Evolutionary conservation across 2,797 vertebrate species (phyloP).

Genomic region (Scyliorhinus canicula): DNA sequence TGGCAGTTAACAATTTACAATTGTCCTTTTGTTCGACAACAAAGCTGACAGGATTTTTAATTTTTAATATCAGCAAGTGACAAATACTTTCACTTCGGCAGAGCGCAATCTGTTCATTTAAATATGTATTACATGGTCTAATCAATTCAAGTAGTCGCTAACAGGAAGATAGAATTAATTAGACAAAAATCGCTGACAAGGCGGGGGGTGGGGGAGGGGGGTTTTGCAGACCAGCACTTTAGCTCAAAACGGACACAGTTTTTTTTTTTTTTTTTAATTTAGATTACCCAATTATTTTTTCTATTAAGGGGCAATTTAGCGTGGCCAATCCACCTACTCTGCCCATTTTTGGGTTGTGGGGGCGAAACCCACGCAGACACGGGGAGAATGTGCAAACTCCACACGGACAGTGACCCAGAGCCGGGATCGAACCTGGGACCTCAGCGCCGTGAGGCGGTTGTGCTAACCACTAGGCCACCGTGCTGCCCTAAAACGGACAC

Average conservation of each 20-base stretch:
- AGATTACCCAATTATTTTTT: too few relatives aligned
- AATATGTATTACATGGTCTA: slow-evolving; percentile 13
- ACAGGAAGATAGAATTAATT: slow-evolving; percentile 23
- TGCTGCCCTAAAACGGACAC: too few relatives aligned
- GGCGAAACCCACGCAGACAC: too few relatives aligned
- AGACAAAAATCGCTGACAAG: not conserved
- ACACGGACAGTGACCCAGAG: too few relatives aligned
- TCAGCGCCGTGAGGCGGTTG: too few relatives aligned
- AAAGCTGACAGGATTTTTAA: not conserved
- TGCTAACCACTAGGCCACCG: too few relatives aligned
- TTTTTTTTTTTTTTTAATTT: too few relatives aligned
- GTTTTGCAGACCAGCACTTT: not conserved
- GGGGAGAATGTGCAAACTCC: too few relatives aligned
- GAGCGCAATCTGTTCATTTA: slow-evolving; percentile 21
- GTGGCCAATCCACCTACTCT: too few relatives aligned
- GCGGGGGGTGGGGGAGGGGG: not conserved
- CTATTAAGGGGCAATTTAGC: too few relatives aligned
- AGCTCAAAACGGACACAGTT: not conserved
- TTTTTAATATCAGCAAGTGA: not conserved
- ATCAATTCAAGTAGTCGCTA: slow-evolving; percentile 18
- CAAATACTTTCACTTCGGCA: not conserved
- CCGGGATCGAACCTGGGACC: too few relatives aligned
- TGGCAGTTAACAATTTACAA: slow-evolving; percentile 1
- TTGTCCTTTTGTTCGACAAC: not conserved
- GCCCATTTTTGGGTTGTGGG: too few relatives aligned